Base-by-base conservation (phyloP, 2,888 invertebrate species). In the Lasioglossum morio region DNA sequence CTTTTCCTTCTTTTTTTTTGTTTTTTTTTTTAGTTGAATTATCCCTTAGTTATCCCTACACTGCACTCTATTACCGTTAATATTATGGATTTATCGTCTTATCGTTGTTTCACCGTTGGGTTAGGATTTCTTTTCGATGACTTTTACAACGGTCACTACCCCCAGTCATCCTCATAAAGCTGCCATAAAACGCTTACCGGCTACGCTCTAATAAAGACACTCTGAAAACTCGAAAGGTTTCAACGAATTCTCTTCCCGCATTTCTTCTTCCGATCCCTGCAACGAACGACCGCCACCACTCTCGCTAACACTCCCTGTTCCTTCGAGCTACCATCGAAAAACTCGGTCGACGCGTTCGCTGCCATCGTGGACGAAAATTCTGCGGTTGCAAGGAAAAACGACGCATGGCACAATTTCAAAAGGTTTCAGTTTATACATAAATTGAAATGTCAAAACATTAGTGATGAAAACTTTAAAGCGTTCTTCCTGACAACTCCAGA, bases 151-250 rank as follows among this genome's bases (percentile, higher is more conserved):
- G 85, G 90, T 91, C 91, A 89, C 89, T 88, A 90, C 81, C 82
- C 87, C 81, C 83, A 81, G 87, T 84, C 88, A 90, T 81, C 89
- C 91, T 92, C 90, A 88, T 89, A 89, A 91, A 89, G 92, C 93
- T 93, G 93, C 93, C 93, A 93, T 93, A 93, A 77, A 91, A 91
- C 89, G 91, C 92, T 91, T 91, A 91, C 91, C 87, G 87, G 87
- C 85, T 87, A 84, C 82, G 79, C 84, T 75, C 79, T 87, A 85
- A 86, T 81, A 83, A 86, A 83, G 86, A 84, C 73, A 74, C 73
- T 86, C 86, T 80, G 77, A 86, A 86, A 87, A 87, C 78, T 81
- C 77, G 85, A 84, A 81, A 81, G 72, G 75, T 76, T 74, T 86
- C 86, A 81, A 81, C 85, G 86, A 86, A 86, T 86, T 86, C 78